Conservation (phyloP, 2,888 invertebrate genomes). For the Tyria jacobaeae region DNA sequence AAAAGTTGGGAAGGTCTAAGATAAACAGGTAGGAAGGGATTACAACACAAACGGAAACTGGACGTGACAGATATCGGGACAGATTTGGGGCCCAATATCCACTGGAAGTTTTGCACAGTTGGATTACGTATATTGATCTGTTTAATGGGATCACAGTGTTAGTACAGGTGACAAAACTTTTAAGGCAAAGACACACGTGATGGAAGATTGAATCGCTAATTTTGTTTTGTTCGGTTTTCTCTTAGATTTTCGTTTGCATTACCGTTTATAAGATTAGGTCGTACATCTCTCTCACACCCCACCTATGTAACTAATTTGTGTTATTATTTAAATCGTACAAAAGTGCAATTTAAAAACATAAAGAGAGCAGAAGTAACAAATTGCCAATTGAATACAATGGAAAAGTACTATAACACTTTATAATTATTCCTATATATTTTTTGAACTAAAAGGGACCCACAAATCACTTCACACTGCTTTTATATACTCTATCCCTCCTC, state of each 20-base stretch:
- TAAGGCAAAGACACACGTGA: not conserved
- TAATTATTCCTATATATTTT: no score
- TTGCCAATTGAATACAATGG: no score
- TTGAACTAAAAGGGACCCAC: no score
- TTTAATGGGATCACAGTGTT: conserved; percentile 15
- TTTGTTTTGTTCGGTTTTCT: not conserved
- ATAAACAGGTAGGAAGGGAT: conserved; percentile 47
- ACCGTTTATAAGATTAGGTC: not conserved
- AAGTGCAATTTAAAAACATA: no score
- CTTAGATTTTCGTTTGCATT: no score
- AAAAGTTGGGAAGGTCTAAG: conserved; percentile 42
- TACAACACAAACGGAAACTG: conserved; percentile 42
- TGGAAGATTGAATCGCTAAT: not conserved
- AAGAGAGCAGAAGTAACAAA: no score
- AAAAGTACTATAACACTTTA: no score
- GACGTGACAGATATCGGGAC: conserved; percentile 32
- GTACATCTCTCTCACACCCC: no score
- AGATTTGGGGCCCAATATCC: conserved; percentile 36
- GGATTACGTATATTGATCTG: conserved; percentile 22
- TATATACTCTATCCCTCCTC: no score
- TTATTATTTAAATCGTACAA: no score
- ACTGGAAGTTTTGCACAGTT: conserved; percentile 17
- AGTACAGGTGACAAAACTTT: conserved; percentile 6
- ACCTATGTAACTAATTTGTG: no score
- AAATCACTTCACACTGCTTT: no score